These are phyloP conservation scores for Penaeus japonicus DNA, from an alignment of 1,140 invertebrate species.

Conservation along the genomic window DNA sequence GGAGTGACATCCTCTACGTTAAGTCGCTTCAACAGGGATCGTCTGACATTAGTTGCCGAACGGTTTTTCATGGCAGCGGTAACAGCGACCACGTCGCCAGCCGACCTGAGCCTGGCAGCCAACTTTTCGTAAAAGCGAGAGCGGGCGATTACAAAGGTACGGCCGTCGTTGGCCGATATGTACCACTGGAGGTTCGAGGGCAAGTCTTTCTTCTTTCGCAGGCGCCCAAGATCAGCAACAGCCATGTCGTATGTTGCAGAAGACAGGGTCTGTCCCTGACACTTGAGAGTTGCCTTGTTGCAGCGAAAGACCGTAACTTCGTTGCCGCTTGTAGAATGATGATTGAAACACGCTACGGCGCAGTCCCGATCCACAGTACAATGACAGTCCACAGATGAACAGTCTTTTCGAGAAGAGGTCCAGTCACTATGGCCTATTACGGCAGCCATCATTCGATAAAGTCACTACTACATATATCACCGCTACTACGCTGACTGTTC, in stretches of 20 bases:
- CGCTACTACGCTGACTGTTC: no score
- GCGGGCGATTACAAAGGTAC: neutral
- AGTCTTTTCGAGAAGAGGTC: no score
- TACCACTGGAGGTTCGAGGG: neutral
- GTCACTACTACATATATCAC: no score
- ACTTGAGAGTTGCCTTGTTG: neutral
- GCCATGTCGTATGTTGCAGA: neutral
- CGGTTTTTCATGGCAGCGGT: neutral
- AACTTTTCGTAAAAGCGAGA: neutral
- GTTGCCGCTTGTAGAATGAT: no score
- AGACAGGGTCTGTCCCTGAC: neutral
- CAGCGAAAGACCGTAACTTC: neutral
- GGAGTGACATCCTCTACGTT: no score
- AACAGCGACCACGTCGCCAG: neutral
- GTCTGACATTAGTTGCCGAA: neutral
- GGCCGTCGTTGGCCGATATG: neutral
- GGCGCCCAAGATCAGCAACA: neutral
- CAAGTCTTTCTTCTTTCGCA: neutral
- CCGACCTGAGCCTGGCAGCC: neutral
- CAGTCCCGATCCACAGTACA: no score
- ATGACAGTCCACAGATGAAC: no score
- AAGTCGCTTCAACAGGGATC: no score
- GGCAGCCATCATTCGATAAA: no score
- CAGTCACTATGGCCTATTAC: no score
- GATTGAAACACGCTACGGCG: no score